Conservation (phyloP, 1,140 invertebrate species). For the Battus philenor region DNA sequence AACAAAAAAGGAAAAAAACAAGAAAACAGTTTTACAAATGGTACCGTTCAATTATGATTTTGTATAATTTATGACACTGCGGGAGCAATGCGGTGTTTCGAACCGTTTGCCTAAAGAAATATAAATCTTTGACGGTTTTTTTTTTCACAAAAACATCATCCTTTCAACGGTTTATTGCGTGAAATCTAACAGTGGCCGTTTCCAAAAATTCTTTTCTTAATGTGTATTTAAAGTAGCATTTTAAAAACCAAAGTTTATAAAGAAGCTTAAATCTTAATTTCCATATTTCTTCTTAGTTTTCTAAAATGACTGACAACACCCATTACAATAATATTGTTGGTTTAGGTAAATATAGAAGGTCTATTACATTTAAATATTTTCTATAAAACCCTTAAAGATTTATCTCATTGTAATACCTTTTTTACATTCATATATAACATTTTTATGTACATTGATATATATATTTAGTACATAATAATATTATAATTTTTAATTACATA, state of each 20-base stretch:
- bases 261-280: conserved; percentile 3
- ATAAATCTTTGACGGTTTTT: conserved; percentile 37
- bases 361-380: too few relatives aligned
- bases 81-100: conserved; percentile 39
- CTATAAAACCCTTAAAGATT: too few relatives aligned
- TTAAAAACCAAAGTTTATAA: background rate
- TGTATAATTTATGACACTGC: conserved; percentile 52
- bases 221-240: conserved; percentile 50
- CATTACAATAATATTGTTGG: background rate
- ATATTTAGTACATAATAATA: too few relatives aligned
- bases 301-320: conserved; percentile 1
- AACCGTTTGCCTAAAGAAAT: conserved; percentile 24
- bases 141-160: conserved; percentile 52
- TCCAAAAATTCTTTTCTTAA: conserved; percentile 46
- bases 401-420: too few relatives aligned
- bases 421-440: too few relatives aligned
- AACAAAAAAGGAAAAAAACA: conserved; percentile 36
- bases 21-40: conserved; percentile 60
- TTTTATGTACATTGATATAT: too few relatives aligned
- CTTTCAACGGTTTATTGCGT: conserved; percentile 47
- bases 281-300: background rate
- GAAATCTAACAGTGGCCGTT: conserved; percentile 53
- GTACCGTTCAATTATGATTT: conserved; percentile 54
- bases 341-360: too few relatives aligned
- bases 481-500: too few relatives aligned